Evolutionary conservation across 2,888 invertebrate genomes (phyloP), one percentile per base, ranked within the genome.

Genomic region (Cephus runcator): DNA sequence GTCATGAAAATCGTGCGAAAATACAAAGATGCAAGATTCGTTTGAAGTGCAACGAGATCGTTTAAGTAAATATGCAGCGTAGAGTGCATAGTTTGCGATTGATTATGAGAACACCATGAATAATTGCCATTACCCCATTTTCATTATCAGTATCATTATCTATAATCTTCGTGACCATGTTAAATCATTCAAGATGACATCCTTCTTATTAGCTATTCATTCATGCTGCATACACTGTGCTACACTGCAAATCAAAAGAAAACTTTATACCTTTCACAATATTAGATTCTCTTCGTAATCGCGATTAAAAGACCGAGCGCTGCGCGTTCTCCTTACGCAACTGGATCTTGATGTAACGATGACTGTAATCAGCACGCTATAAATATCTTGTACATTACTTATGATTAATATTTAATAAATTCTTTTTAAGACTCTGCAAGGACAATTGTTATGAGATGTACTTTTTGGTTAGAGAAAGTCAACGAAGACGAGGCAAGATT

Each of bases 351-450:
- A 23, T 56, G 56, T 71, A 71, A 34, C 34, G 33, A 71, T 31
- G 23, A 71, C 34, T 31, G 71, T 71, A 33, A 71, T 71, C 23
- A 33, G 33, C 71, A 71, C 15, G 71, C 71, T 71, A 71, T 71
- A 33, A 34, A 71, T 71, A 71, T 11, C 33, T 34, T 71, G 33
- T 71, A 71, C 71, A 71, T 31, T 71, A 34, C 71, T 15, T 33
- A 71, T 71, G 31, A 31, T 33, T 71, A 71, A 33, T 71, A 71
- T 71, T 71, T 71, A 71, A 71, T 71, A 71, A 71, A 71, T 34
- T 71, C 71, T 71, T 71, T 71, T 34, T 71, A 56, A 56, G 56
- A 56, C 23, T 56, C 56, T 23, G 56, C 56, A 56, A 23, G 56
- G 56, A 56, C 56, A 56, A 15, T 56, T 56, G 23, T 56, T 23